These are phyloP conservation scores for Aplysia californica DNA, from an alignment of 1,140 invertebrate genomes.

Conservation along the genomic window DNA sequence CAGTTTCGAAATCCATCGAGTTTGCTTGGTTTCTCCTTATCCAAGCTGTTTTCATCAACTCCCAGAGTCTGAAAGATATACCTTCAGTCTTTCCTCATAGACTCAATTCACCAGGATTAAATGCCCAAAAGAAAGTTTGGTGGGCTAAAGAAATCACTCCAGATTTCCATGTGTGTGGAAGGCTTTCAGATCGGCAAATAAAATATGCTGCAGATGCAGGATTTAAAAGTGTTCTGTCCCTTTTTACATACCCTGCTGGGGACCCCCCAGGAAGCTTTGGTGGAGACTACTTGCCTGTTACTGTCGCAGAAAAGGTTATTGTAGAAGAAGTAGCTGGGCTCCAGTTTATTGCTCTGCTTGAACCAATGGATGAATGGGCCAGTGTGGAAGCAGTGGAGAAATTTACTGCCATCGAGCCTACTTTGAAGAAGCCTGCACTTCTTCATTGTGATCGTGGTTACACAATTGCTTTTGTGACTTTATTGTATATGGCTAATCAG, in stretches of 20 bases:
- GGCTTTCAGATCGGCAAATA: slow-evolving; percentile 53
- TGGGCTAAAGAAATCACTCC: slow-evolving; percentile 59
- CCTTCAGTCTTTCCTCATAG: slow-evolving; percentile 27
- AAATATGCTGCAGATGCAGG: slow-evolving; percentile 56
- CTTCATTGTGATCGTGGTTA: slow-evolving; percentile 51
- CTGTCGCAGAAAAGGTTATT: slow-evolving; percentile 36
- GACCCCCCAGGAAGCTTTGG: slow-evolving; percentile 38
- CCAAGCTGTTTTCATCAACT: too few species aligned
- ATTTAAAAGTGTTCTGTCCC: slow-evolving; percentile 53
- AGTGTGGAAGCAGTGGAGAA: slow-evolving; percentile 44
- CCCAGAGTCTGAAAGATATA: background rate
- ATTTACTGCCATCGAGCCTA: slow-evolving; percentile 36
- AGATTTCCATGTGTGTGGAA: slow-evolving; percentile 50
- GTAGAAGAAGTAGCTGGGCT: slow-evolving; percentile 37
- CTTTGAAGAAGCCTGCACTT: slow-evolving; percentile 43
- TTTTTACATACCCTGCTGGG: slow-evolving; percentile 43
- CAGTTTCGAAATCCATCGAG: too few species aligned
- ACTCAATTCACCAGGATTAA: slow-evolving; percentile 42
- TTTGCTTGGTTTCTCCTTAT: too few species aligned
- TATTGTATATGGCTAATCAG: slow-evolving; percentile 53
- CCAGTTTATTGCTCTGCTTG: slow-evolving; percentile 41
- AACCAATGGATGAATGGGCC: slow-evolving; percentile 43
- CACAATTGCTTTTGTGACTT: slow-evolving; percentile 50
- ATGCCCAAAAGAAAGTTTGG: slow-evolving; percentile 51
- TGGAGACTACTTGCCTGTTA: slow-evolving; percentile 45